phyloP scores from a whole-genome alignment of 2,797 vertebrate species.

The Premnoplex brunnescens region DNA sequence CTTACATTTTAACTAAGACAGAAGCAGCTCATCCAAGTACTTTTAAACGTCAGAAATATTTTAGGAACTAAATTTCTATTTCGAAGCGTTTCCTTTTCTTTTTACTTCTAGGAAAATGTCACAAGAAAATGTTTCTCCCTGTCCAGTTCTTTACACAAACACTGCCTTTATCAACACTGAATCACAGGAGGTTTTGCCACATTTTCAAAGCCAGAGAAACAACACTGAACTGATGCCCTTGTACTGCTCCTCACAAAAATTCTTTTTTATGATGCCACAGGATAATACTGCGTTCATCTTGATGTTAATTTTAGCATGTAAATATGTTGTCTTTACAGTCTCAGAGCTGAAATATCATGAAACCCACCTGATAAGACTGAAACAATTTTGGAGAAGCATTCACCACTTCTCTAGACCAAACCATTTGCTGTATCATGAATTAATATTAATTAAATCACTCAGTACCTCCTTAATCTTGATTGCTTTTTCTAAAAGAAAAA shows the following conservation, averaged over 20 bases:
- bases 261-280: not conserved
- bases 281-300: not conserved
- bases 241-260: not conserved
- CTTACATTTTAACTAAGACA: not conserved
- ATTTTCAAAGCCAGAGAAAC: not conserved
- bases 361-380: not conserved
- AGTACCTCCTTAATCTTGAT: not conserved
- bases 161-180: not conserved
- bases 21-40: not conserved
- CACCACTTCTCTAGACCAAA: not conserved
- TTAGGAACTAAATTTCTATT: not conserved
- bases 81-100: not conserved
- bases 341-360: not conserved
- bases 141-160: not conserved
- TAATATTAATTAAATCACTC: not conserved
- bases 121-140: not conserved
- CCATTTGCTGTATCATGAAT: not conserved
- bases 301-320: not conserved
- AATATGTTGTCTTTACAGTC: not conserved
- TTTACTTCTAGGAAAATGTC: fast-evolving
- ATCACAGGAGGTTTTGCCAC: not conserved
- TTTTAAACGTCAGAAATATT: not conserved
- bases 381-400: not conserved
- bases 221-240: not conserved
- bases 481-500: not conserved